Base-by-base conservation (phyloP, 1,140 invertebrate genomes). In the Lamellibrachia luymesi region DNA sequence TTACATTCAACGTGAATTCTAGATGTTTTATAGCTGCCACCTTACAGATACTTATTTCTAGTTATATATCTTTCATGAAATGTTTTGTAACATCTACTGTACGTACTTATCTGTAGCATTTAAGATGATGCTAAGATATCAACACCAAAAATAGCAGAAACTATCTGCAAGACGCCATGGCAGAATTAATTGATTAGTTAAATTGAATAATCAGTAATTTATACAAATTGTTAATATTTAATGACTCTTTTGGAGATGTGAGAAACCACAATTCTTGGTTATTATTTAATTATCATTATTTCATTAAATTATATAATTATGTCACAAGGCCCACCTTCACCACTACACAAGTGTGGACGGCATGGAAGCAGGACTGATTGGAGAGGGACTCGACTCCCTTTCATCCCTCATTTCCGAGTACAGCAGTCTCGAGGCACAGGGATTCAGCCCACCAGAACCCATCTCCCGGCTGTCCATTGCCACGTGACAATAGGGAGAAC, bases 291-390 rank as follows among this genome's bases (percentile, higher is more conserved):
- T 49, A 25, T 80, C 56, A 22, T 50, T 51, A 38, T 38, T 38
- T 38, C 38, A 38, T 38, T 38, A 38, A 38, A 1, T 38, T 38
- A 38, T 38, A 0, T 38, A 38, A 38, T 38, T 38, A 1, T 92
- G 92, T 92, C 94, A 94, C 50, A 94, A 96, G 96, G 96, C 96
- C 22, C 96, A 96, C 93, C 91, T 96, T 8, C 96, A 96, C 94
- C 96, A 96, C 94, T 96, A 96, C 93, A 96, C 95, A 1, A 93
- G 95, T 90, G 95, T 96, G 51, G 96, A 96, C 22, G 95, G 95
- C 7, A 96, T 97, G 96, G 96, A 96, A 90, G 38, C 94, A 38
- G 93, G 93, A 7, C 94, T 96, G 49, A 96, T 97, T 93, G 93
- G 95, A 89, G 94, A 95, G 51, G 95, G 96, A 92, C 92, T 96